A percentile compares a stretch with the other conserved stretches of the same genome.
Conservation (phyloP, 2,888 invertebrate species). For the Lordiphosa andalusiaca region DNA sequence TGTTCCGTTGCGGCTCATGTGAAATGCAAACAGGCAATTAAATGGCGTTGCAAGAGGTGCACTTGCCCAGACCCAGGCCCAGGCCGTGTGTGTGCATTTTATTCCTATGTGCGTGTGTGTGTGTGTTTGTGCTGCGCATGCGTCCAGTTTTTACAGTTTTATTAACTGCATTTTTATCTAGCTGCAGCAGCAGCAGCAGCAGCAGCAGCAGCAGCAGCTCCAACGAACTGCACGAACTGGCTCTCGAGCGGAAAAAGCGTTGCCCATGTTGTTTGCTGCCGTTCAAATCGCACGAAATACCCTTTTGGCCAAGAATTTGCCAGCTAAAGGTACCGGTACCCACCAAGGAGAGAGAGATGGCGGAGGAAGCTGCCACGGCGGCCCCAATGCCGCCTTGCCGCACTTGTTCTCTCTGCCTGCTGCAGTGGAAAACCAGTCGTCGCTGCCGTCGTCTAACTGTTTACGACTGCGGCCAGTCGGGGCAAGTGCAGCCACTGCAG, state of each 20-base stretch:
- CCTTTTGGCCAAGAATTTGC: constrained; percentile 72
- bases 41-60: constrained; percentile 72
- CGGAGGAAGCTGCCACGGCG: constrained; percentile 50
- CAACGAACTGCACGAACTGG: constrained; percentile 71
- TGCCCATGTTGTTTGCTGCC: constrained; percentile 29
- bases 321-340: constrained; percentile 49
- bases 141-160: constrained; percentile 79
- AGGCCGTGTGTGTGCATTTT: constrained; percentile 16
- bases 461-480: constrained; percentile 32
- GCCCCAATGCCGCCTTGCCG: constrained; percentile 34
- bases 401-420: constrained; percentile 42
- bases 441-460: constrained; percentile 57
- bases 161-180: constrained; percentile 77
- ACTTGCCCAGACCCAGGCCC: constrained; percentile 54
- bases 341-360: constrained; percentile 28
- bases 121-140: constrained; percentile 68
- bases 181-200: constrained; percentile 34
- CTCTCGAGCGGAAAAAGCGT: constrained; percentile 69
- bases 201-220: constrained; percentile 36
- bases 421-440: constrained; percentile 59
- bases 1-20: constrained; percentile 51
- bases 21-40: constrained; percentile 74
- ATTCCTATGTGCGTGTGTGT: constrained; percentile 16
- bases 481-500: constrained; percentile 29
- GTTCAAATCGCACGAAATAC: constrained; percentile 69